Conservation (phyloP, 2,113 vertebrate genomes). For the Scomber colias region DNA sequence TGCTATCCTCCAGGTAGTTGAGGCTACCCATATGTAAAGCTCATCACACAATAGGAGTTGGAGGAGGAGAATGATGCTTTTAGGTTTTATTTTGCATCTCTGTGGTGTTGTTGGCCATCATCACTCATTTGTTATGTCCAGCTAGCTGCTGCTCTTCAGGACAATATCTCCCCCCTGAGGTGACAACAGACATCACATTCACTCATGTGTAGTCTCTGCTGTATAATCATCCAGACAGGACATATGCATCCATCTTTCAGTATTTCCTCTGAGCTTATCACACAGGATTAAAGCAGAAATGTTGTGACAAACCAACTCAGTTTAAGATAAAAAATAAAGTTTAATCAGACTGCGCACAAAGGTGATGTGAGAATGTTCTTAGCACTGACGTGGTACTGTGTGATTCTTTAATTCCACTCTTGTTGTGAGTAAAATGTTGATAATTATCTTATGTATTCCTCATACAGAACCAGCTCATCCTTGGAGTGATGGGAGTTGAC, state of each 20-base stretch:
- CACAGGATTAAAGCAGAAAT: constrained; percentile 40
- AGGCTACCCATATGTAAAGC: background rate
- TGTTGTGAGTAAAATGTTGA: constrained; percentile 19
- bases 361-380: constrained; percentile 40
- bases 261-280: constrained; percentile 68
- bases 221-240: constrained; percentile 16
- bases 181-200: constrained; percentile 43
- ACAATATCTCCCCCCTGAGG: constrained; percentile 81
- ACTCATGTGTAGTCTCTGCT: constrained; percentile 5
- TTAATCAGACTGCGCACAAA: constrained; percentile 58
- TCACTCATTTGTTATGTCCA: constrained; percentile 44
- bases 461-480: constrained; percentile 95
- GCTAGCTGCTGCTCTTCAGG: constrained; percentile 40
- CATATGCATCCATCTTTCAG: constrained; percentile 46
- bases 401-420: background rate
- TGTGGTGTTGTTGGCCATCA: constrained; percentile 36
- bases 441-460: constrained; percentile 22
- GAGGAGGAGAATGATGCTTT: background rate
- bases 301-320: constrained; percentile 27
- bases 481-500: constrained; percentile 98
- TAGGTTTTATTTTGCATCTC: constrained; percentile 53
- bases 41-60: background rate
- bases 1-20: background rate
- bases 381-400: background rate
- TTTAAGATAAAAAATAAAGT: constrained; percentile 52